phyloP scores from a whole-genome alignment of 23 tunicate genomes.

The Styela clava region DNA sequence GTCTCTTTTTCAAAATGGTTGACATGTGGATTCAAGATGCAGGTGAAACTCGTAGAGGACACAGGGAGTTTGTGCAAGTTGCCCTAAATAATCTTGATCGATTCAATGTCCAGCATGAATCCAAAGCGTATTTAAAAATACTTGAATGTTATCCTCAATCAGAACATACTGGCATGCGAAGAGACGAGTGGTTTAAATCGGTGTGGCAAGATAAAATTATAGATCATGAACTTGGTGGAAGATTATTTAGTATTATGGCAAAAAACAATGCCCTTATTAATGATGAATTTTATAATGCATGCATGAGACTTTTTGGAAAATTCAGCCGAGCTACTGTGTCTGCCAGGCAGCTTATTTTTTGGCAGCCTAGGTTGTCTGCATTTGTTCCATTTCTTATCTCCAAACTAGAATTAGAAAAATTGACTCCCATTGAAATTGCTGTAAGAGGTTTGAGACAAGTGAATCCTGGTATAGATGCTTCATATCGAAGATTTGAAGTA shows the following conservation, averaged over 20 bases:
- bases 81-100: constrained; percentile 45
- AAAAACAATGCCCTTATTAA: constrained; percentile 48
- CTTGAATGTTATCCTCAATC: constrained; percentile 86
- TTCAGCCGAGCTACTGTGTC: constrained; percentile 56
- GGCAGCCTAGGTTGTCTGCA: constrained; percentile 64
- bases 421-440: constrained; percentile 63
- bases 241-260: constrained; percentile 32
- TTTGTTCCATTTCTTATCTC: constrained; percentile 36
- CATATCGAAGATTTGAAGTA: constrained; percentile 50
- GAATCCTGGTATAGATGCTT: constrained; percentile 55
- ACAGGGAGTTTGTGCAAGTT: constrained; percentile 71
- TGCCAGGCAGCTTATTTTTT: constrained; percentile 45
- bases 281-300: constrained; percentile 49
- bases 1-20: constrained; percentile 73
- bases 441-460: constrained; percentile 82
- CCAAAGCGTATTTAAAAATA: constrained; percentile 59
- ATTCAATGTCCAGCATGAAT: constrained; percentile 75
- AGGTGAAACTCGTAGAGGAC: constrained; percentile 68
- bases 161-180: constrained; percentile 69
- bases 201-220: constrained; percentile 70
- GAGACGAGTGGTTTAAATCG: constrained; percentile 60
- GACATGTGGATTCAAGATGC: constrained; percentile 85
- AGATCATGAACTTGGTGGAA: constrained; percentile 65
- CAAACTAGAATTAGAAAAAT: constrained; percentile 29
- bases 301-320: constrained; percentile 60